phyloP scores from a whole-genome alignment of 2,797 vertebrate genomes.

The Sternarchorhynchus goeldii region DNA sequence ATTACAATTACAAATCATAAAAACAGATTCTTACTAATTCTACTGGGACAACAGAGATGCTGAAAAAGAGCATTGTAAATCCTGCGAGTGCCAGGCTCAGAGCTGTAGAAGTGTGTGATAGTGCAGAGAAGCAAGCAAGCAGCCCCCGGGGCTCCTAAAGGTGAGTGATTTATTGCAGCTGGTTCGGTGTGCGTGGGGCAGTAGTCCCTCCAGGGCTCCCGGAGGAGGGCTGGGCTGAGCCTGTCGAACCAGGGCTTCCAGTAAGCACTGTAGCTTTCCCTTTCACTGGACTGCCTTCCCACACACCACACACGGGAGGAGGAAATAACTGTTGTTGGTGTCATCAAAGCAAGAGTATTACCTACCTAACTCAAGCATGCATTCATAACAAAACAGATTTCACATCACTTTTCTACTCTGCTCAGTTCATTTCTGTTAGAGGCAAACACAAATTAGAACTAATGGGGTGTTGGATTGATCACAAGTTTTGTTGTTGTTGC shows the following conservation, averaged over 20 bases:
- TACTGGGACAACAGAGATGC: slow-evolving; percentile 19
- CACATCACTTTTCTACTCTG: background rate
- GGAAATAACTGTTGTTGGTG: slow-evolving; percentile 41
- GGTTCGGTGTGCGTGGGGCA: slow-evolving; percentile 50
- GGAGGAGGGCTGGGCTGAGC: slow-evolving; percentile 54
- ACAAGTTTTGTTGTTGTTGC: background rate
- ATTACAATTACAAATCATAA: slow-evolving; percentile 27
- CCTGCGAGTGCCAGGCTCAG: slow-evolving; percentile 19
- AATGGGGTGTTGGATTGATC: background rate
- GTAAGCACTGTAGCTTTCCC: slow-evolving; percentile 46
- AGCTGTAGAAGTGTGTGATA: too few relatives aligned
- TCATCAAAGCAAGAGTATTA: slow-evolving; percentile 29
- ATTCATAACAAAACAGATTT: slow-evolving; percentile 28
- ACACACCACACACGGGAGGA: slow-evolving; percentile 27
- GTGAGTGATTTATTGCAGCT: slow-evolving; percentile 56
- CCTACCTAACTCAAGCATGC: slow-evolving; percentile 42
- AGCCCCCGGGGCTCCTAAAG: slow-evolving; percentile 16
- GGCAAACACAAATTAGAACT: background rate
- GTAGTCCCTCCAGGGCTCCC: slow-evolving; percentile 54
- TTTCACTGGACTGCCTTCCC: slow-evolving; percentile 50
- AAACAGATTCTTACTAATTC: background rate
- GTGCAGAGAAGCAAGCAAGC: too few relatives aligned
- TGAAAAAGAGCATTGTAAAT: slow-evolving; percentile 32
- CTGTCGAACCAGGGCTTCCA: slow-evolving; percentile 59
- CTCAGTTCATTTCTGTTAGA: too few relatives aligned